A percentile compares a stretch with the other conserved stretches of the same genome.
Conservation (phyloP, 1,140 invertebrate species). For the Drosophila sulfurigaster region DNA sequence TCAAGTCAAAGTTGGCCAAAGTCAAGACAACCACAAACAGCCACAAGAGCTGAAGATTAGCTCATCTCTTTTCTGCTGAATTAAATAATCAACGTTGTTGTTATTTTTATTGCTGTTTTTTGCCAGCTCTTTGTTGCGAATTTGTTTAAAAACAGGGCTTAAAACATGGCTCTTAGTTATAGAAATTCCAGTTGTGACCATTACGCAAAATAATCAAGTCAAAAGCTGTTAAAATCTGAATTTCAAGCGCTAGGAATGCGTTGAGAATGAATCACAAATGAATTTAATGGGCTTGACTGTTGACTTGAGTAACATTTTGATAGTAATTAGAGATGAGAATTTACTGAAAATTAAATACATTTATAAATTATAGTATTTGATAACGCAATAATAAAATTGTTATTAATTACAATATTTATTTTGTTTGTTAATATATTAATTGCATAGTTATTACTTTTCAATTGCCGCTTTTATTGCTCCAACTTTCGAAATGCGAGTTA, state of each 20-base stretch:
- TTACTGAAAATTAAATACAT: background rate
- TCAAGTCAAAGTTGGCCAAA: slow-evolving; percentile 72
- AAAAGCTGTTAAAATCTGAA: background rate
- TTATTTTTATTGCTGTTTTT: background rate
- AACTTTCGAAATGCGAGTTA: slow-evolving; percentile 8
- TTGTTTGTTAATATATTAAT: background rate
- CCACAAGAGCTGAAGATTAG: slow-evolving; percentile 54
- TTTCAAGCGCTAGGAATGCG: background rate
- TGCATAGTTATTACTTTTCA: background rate
- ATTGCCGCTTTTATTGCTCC: background rate
- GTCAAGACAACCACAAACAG: slow-evolving; percentile 22
- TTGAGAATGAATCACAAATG: background rate
- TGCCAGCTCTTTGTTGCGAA: slow-evolving; percentile 4
- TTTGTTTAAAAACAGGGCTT: slow-evolving; percentile 22
- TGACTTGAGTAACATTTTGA: too few species aligned
- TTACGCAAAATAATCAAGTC: background rate
- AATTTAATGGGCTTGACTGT: too few species aligned
- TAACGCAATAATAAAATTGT: too few species aligned
- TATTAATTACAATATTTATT: too few species aligned
- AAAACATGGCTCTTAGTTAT: slow-evolving; percentile 1
- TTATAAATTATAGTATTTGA: background rate
- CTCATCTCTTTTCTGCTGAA: slow-evolving; percentile 76
- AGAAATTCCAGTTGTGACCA: background rate
- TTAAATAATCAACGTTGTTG: slow-evolving; percentile 59
- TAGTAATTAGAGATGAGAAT: too few species aligned